Evolutionary conservation across 2,888 invertebrate genomes (phyloP), one percentile per base, ranked within the genome.

Genomic region (Malachius bipustulatus): DNA sequence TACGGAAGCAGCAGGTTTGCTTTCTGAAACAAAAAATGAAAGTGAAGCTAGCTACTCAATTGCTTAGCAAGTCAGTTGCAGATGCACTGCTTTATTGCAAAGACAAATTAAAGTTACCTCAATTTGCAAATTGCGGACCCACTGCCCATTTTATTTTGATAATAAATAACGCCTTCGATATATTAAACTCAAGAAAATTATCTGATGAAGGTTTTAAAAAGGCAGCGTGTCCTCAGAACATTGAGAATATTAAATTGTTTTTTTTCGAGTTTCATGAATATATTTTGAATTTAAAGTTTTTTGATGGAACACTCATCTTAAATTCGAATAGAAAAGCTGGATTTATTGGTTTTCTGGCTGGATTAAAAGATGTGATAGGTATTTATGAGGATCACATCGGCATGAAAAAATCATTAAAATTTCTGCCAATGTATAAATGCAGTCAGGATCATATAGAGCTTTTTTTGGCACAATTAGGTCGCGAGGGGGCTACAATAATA

Each of bases 361-460:
- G 15, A 16, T 16, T 14, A 10, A 9, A 30, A 11, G 30, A 10
- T n/a, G 15, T 30, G 30, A 15, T 30, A 2, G 15, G 30, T 30
- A 24, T 37, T 29, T 26, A 30, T n/a, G n/a, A n/a, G n/a, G n/a
- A n/a, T n/a, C n/a, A n/a, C n/a, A n/a, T n/a, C n/a, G n/a, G n/a
- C n/a, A n/a, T n/a, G n/a, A n/a, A n/a, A n/a, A n/a, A n/a, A n/a
- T n/a, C n/a, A n/a, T n/a, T n/a, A n/a, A 10, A 11, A 11, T 39
- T 33, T 45, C 35, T 47, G 13, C 37, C 39, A 14, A 32, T 36
- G 10, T 46, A 47, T 30, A 42, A 45, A 37, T 30, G 42, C 11
- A 36, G 37, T 13, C 46, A 45, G 34, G 44, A 47, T 28, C 40
- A 37, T 27, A 13, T 47, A 3, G 43, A 43, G 32, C 14, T 43